A percentile compares a stretch with the other conserved stretches of the same genome.
Evolutionary conservation across 2,113 vertebrate species (phyloP).

Genomic region (Coptodon rendalli): DNA sequence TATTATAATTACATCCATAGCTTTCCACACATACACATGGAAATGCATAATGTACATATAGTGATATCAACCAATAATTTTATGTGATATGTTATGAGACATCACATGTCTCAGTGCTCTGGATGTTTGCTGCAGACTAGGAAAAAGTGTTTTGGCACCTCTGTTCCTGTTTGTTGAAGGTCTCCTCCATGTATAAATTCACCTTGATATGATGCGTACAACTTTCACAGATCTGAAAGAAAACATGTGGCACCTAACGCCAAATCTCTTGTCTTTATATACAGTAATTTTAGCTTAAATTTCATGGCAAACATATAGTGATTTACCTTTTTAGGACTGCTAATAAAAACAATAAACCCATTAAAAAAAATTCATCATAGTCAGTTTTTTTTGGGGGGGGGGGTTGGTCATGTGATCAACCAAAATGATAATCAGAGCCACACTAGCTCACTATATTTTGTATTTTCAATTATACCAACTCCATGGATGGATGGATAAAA

Average conservation of each 20-base stretch:
- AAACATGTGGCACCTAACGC: not conserved
- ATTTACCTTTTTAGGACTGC: not conserved
- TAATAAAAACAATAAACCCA: not conserved
- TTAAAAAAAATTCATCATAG: not conserved
- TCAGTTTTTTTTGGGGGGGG: not conserved
- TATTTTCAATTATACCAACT: not conserved
- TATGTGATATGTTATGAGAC: not conserved
- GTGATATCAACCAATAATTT: not conserved
- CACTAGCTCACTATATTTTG: not conserved
- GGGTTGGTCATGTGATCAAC: not conserved
- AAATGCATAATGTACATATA: not conserved
- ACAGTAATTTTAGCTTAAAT: not conserved
- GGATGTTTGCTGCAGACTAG: not conserved
- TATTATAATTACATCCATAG: not conserved
- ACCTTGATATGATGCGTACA: not conserved
- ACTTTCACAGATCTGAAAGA: not conserved
- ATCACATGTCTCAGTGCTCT: not conserved
- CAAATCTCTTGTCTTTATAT: not conserved
- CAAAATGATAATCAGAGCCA: not conserved
- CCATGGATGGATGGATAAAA: not conserved
- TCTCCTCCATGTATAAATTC: not conserved
- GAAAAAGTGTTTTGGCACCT: not conserved
- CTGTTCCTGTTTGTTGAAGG: not conserved
- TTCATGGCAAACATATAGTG: not conserved
- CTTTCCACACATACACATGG: not conserved